Base-by-base conservation (phyloP, 2,113 vertebrate species). In the Podocnemis expansa region DNA sequence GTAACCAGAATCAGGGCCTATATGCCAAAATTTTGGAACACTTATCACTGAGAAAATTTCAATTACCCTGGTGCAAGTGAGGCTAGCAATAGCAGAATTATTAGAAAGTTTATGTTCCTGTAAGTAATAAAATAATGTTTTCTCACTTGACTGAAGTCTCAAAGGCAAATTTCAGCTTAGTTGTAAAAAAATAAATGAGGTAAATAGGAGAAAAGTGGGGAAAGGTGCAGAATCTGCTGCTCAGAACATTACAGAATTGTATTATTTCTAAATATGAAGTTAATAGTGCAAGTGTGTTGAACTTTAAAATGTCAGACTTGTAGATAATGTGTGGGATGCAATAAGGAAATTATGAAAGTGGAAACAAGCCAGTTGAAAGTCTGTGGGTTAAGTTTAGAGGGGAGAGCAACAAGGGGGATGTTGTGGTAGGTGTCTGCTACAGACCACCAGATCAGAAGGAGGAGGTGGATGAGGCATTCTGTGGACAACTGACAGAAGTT, bases 241-340 rank as follows among this genome's bases (percentile, higher is more conserved):
- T 94, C 67, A 82, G 87, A 92, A 87, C 87, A 85, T 91, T 95
- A 63, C 54, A 95, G 81, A 93, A 38, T 91, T 96, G n/a, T 90
- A 78, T 38, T 93, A 92, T 84, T 92, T 90, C 56, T 90, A 54
- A 84, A 84, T 87, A 31, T 87, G 56, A 94, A 97, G 89, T 55
- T 97, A 91, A 95, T 95, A 88, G 38, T 76, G 87, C 92, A 95
- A 97, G 85, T 52, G 38, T 84, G 82, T 78, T 80, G 94, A 90
- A 96, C 76, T 95, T 97, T 94, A 86, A 97, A 97, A 97, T 94
- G 79, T 91, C 93, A 97, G 47, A 38, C 83, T 96, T 78, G 54
- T 85, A 93, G 84, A 24, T 51, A 91, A 56, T 84, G 56, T 89
- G 78, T 94, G 55, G 78, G 93, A 87, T 78, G 81, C 82, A 56